Evolutionary conservation across 2,113 vertebrate genomes (phyloP).

Genomic region (Emydura subglobosa): DNA sequence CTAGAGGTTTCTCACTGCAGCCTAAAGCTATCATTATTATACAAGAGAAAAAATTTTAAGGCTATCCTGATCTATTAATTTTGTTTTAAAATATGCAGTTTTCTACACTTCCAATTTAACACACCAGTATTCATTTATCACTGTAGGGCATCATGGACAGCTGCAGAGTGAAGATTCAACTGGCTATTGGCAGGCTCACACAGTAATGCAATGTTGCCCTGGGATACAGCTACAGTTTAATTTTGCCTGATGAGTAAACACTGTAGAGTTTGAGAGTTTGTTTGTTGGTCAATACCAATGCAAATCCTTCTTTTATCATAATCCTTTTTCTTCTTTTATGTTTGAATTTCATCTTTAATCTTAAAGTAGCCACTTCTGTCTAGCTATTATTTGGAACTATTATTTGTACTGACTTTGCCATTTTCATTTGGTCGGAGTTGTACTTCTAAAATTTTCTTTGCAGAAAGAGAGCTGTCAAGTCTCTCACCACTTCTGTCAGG

Average conservation of each 20-base stretch:
- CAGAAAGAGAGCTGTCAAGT: neutral
- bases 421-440: neutral
- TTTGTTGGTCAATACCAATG: neutral
- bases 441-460: neutral
- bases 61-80: constrained; percentile 59
- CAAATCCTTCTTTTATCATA: neutral
- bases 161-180: constrained; percentile 70
- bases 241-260: constrained; percentile 76
- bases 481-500: neutral
- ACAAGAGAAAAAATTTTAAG: constrained; percentile 29
- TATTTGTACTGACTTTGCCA: neutral
- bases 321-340: neutral
- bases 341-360: neutral
- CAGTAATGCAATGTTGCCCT: constrained; percentile 62
- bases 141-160: constrained; percentile 68
- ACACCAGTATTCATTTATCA: constrained; percentile 73
- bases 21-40: constrained; percentile 29
- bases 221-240: constrained; percentile 68
- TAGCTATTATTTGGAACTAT: neutral
- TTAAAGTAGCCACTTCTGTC: neutral
- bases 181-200: constrained; percentile 63
- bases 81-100: constrained; percentile 62
- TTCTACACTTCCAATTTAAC: constrained; percentile 76
- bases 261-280: constrained; percentile 46
- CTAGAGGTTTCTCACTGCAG: neutral